Conservation (phyloP, 2,113 vertebrate genomes). For the Pelvicachromis taeniatus region DNA sequence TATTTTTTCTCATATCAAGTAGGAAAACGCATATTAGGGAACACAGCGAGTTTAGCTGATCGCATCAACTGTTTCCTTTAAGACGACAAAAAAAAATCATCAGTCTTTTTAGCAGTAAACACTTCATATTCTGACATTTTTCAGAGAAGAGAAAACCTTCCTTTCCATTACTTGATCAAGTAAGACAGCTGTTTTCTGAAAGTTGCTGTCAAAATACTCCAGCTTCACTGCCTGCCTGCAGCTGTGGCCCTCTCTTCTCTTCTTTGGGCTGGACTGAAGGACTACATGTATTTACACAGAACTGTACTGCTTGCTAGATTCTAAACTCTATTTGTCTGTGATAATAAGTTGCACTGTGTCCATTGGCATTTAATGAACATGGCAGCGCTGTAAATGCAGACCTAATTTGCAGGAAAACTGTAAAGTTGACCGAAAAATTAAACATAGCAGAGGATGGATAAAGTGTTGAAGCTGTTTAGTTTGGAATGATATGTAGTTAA, state of each 20-base stretch:
- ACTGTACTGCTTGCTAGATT: background rate
- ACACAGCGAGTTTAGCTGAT: too few species aligned
- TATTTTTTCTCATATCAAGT: background rate
- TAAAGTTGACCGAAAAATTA: constrained; percentile 13
- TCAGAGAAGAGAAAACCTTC: background rate
- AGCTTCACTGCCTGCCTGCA: background rate
- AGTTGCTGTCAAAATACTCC: background rate
- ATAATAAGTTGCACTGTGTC: background rate
- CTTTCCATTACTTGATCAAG: background rate
- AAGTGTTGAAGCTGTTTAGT: constrained; percentile 9
- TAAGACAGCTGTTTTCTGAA: background rate
- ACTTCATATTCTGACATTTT: background rate
- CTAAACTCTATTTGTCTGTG: constrained; percentile 3
- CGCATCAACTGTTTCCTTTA: background rate
- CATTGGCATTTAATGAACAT: constrained; percentile 9
- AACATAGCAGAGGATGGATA: background rate
- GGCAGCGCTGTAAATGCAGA: background rate
- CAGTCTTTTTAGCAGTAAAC: background rate
- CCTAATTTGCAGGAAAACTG: background rate
- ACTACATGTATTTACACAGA: background rate
- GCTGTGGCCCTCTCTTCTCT: background rate
- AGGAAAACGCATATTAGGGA: too few species aligned
- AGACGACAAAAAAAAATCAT: background rate
- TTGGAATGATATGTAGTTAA: background rate
- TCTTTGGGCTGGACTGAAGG: background rate